Base-by-base conservation (phyloP, 2,888 invertebrate genomes). In the Sthenelais limicola region DNA sequence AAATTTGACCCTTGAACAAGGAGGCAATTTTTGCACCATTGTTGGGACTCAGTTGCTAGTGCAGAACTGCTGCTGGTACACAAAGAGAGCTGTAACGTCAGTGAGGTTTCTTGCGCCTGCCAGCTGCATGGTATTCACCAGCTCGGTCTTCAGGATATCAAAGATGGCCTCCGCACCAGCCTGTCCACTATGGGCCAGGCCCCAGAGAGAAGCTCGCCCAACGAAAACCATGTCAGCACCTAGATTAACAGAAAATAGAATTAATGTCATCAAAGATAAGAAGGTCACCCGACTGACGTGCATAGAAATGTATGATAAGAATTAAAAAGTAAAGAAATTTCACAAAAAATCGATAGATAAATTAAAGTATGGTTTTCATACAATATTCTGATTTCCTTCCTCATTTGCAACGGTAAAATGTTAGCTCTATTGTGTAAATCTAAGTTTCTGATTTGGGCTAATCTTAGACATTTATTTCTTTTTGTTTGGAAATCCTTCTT, bases 191-290 rank as follows among this genome's bases (percentile, higher is more conserved):
- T 47, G n/a, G 9, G 68, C 68, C 4, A 68, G 30, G 15, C 68
- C 68, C 47, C 49, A 68, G 5, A 66, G 3, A 26, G 43, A 35
- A 9, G 66, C 38, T n/a, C 66, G 66, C 2, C 66, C 66, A 12
- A 66, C 47, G 38, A 66, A 66, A n/a, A 66, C 66, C 66, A 66
- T 66, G 24, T 66, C 47, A 7, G 66, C 66, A 9, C 66, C 66
- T 66, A 26, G 1, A 66, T 38, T n/a, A 38, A 52, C 24, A 52
- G n/a, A 9, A 52, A 15, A 18, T 12, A 43, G 43, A 12, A 9
- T 12, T 43, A 43, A 43, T 43, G 43, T 43, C 43, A 12, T 43
- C 18, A 9, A 9, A 43, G 43, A 12, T 9, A 12, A 18, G 9
- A 43, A 43, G 9, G 9, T 9, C 43, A 18, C 18, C 18, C 18